Conservation (phyloP, 2,797 vertebrate genomes). For the Phoeniculus purpureus region DNA sequence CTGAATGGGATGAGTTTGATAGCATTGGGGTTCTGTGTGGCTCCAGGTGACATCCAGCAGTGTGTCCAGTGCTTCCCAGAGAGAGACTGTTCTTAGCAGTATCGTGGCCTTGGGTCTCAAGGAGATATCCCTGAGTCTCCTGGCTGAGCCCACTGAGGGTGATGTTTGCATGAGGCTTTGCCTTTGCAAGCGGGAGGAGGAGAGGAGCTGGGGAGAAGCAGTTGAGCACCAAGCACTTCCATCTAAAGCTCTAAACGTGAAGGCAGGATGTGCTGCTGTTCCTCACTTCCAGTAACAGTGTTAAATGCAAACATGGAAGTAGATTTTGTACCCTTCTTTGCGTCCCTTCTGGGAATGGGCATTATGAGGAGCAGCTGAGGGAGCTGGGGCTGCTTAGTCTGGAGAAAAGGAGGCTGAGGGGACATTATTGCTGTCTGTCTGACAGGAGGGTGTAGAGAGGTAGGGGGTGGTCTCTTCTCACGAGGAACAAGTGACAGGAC, state of each 20-base stretch:
- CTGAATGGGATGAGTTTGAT: fast-evolving
- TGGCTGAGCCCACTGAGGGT: fast-evolving
- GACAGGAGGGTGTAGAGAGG: no score
- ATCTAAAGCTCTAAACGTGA: background rate
- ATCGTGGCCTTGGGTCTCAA: fast-evolving
- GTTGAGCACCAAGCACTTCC: background rate
- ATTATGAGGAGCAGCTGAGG: no score
- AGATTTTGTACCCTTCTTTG: background rate
- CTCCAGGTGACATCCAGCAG: fast-evolving
- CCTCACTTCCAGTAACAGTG: background rate
- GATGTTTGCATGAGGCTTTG: background rate
- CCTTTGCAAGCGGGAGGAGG: background rate
- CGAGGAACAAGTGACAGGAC: no score
- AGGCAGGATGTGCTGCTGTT: background rate
- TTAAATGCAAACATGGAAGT: background rate
- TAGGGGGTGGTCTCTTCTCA: no score
- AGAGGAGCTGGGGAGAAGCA: background rate
- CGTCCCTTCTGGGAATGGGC: background rate
- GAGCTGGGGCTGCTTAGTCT: no score
- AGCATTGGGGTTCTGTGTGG: background rate
- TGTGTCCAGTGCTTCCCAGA: background rate
- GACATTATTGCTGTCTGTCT: no score
- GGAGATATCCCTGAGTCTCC: background rate
- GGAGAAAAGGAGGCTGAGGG: no score
- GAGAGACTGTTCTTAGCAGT: background rate